Base-by-base conservation (phyloP, 2,888 invertebrate genomes). In the Uloborus plumipes region DNA sequence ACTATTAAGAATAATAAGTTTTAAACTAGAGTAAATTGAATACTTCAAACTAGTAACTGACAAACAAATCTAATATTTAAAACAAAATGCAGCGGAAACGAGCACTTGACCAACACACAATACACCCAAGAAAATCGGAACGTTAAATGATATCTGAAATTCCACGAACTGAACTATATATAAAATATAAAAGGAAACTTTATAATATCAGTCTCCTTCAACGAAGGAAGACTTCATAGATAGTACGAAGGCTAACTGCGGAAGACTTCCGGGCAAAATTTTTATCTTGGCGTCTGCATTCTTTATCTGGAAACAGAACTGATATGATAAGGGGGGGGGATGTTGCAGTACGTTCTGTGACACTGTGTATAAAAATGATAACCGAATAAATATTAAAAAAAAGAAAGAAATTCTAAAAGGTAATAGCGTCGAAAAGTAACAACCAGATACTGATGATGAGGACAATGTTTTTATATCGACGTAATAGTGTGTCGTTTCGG, bases 401-500 rank as follows among this genome's bases (percentile, higher is more conserved):
- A 39, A 62, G 62, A 62, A 72, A 61, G 26, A 61, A 26, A 31
- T 31, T 51, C 62, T 62, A 61, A 62, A n/a, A 59, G 72, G 62
- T 72, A 72, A 62, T 72, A 72, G 72, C 62, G 72, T 72, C 72
- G 72, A 72, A 72, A 72, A 72, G 72, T 72, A 72, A 62, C 72
- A 50, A 50, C 49, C 20, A 31, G 20, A 67, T 51, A 26, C 72
- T 62, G 51, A 72, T 72, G 62, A 62, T 72, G 49, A 51, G 47
- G 72, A 72, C 72, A 72, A 62, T 59, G 72, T 72, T 72, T 72
- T 72, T 62, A 59, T 72, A 72, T 72, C 72, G 62, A 72, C 62
- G 72, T 72, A 72, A 72, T 62, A 61, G 72, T 72, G 50, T 72
- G 62, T 72, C 72, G 20, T 49, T 72, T 18, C 62, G 15, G 7